These are phyloP conservation scores for Drosophila quinaria DNA, from an alignment of 2,888 invertebrate species.

Conservation along the genomic window DNA sequence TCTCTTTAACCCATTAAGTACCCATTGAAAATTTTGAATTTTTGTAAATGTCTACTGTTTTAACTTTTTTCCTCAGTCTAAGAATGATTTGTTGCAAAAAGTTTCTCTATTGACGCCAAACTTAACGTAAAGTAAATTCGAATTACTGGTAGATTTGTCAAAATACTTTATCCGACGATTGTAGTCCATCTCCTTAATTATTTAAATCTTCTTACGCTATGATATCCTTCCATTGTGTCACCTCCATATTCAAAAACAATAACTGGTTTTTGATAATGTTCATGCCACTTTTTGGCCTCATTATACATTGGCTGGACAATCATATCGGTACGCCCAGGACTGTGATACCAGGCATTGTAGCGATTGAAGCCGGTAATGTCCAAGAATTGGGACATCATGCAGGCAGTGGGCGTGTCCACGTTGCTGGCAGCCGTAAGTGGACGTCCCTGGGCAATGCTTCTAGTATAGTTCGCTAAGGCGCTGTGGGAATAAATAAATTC, in stretches of 20 bases:
- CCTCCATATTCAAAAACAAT: slow-evolving; percentile 98
- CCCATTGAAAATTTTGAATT: no score
- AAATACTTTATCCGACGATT: no score
- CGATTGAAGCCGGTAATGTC: slow-evolving; percentile 98
- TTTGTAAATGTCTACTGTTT: no score
- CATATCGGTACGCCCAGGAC: slow-evolving; percentile 92
- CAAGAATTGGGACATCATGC: slow-evolving; percentile 87
- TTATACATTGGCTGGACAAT: slow-evolving; percentile 90
- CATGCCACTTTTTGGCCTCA: slow-evolving; percentile 93
- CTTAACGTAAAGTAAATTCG: no score
- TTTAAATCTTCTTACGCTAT: slow-evolving; percentile 88
- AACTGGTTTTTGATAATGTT: slow-evolving; percentile 93
- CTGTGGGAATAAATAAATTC: not conserved
- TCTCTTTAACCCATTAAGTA: no score
- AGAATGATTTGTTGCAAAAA: no score
- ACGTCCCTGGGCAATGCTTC: slow-evolving; percentile 85
- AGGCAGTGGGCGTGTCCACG: slow-evolving; percentile 57
- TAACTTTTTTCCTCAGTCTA: no score
- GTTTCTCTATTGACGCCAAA: no score
- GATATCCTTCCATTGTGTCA: slow-evolving; percentile 96
- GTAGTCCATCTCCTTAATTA: not conserved
- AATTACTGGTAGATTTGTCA: no score
- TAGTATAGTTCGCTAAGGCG: slow-evolving; percentile 89
- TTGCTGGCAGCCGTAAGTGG: slow-evolving; percentile 94
- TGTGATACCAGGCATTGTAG: slow-evolving; percentile 97